Conservation (phyloP, 2,888 invertebrate genomes). For the Diarsia dahlii region DNA sequence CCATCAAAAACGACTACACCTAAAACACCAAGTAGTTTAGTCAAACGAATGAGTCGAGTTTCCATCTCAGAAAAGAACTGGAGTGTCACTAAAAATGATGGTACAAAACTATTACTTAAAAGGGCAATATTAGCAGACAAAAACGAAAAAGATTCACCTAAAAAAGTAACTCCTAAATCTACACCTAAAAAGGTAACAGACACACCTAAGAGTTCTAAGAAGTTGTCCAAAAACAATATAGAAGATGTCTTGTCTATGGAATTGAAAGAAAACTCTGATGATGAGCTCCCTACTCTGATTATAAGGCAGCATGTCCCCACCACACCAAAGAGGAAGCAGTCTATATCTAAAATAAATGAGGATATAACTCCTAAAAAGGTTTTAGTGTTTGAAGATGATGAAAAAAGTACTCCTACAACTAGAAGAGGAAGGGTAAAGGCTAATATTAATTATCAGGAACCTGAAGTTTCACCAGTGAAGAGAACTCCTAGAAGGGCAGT, state of each 20-base stretch:
- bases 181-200: constrained; percentile 67
- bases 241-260: constrained; percentile 84
- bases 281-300: constrained; percentile 85
- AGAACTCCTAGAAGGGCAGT: constrained; percentile 76
- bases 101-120: constrained; percentile 86
- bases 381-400: constrained; percentile 80
- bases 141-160: constrained; percentile 82
- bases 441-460: constrained; percentile 77
- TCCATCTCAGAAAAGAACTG: constrained; percentile 85
- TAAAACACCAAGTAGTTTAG: constrained; percentile 84
- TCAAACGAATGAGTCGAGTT: constrained; percentile 82
- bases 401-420: constrained; percentile 72
- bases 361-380: constrained; percentile 82
- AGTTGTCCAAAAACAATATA: constrained; percentile 73
- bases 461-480: constrained; percentile 78
- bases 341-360: constrained; percentile 73
- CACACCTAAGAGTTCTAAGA: constrained; percentile 78
- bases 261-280: constrained; percentile 84
- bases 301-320: constrained; percentile 80
- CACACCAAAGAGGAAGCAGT: constrained; percentile 82
- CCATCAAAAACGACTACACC: constrained; percentile 72
- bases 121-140: constrained; percentile 87
- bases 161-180: constrained; percentile 74
- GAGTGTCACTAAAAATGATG: constrained; percentile 86
- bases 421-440: constrained; percentile 78